Percentiles rank a stretch among this genome's conserved stretches.
These are phyloP conservation scores for Apomyelois bistriatella DNA, from an alignment of 2,888 invertebrate genomes.

Conservation along the genomic window DNA sequence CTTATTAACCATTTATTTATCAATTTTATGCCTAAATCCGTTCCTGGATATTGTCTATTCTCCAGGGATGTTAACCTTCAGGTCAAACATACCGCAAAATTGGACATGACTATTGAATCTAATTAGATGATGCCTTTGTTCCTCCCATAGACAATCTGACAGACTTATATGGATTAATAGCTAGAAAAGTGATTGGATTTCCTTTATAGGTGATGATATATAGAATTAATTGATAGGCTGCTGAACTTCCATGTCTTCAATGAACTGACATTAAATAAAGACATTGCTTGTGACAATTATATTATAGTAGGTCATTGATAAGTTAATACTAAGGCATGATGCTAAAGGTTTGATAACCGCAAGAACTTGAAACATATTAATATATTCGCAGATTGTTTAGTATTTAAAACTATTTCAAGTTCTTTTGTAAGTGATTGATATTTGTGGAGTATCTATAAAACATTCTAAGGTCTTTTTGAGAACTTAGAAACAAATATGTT, in stretches of 20 bases:
- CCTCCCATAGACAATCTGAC: slow-evolving; percentile 13
- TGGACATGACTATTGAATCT: slow-evolving; percentile 48
- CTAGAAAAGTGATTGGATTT: slow-evolving; percentile 1
- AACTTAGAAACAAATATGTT: no score
- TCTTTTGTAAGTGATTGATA: no score
- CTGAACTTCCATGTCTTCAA: not conserved
- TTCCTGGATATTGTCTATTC: slow-evolving; percentile 41
- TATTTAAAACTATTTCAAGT: no score
- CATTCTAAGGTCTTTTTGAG: no score
- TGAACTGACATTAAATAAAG: not conserved
- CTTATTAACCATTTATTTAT: not conserved
- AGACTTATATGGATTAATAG: slow-evolving; percentile 10
- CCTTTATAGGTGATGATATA: not conserved
- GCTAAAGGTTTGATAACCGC: no score
- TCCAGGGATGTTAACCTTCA: slow-evolving; percentile 39
- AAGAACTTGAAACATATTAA: no score
- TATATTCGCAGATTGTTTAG: no score
- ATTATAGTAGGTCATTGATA: no score
- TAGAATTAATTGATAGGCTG: not conserved
- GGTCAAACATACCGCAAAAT: slow-evolving; percentile 49
- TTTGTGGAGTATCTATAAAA: no score
- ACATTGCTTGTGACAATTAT: no score
- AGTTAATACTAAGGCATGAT: no score
- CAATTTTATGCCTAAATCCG: not conserved
- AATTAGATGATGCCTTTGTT: slow-evolving; percentile 41